phyloP scores from a whole-genome alignment of 2,113 vertebrate genomes.

The Atractosteus spatula region DNA sequence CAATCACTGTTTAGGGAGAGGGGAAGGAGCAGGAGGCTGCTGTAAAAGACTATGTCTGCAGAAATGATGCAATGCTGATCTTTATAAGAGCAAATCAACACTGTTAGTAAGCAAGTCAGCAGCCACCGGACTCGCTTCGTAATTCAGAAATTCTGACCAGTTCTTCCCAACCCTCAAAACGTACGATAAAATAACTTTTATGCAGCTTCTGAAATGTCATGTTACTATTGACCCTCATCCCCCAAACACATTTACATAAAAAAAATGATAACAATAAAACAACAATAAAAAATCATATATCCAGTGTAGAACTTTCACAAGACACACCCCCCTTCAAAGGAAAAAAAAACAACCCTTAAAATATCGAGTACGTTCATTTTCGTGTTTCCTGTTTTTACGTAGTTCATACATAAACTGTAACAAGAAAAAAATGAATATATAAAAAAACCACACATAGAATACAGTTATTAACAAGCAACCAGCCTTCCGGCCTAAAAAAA shows the following conservation, averaged over 20 bases:
- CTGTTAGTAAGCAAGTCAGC: neutral
- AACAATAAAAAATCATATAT: conserved; percentile 54
- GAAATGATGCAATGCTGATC: too few relatives aligned
- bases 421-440: conserved; percentile 46
- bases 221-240: conserved; percentile 45
- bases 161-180: neutral
- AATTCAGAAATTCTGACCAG: neutral
- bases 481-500: conserved; percentile 35
- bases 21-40: neutral
- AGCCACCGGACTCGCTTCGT: too few relatives aligned
- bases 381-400: conserved; percentile 45
- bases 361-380: conserved; percentile 14
- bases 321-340: conserved; percentile 53
- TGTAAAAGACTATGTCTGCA: too few relatives aligned
- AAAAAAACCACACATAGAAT: conserved; percentile 47
- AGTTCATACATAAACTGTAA: conserved; percentile 68
- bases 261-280: conserved; percentile 28
- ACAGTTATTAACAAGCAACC: conserved; percentile 54
- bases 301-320: conserved; percentile 77
- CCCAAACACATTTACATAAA: conserved; percentile 39
- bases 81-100: neutral
- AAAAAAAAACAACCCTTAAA: conserved; percentile 33
- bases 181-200: too few relatives aligned
- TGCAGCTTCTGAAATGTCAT: conserved; percentile 12
- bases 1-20: neutral